Percentiles rank a stretch among this genome's conserved stretches.
These are phyloP conservation scores for Aphis craccivora DNA, from an alignment of 1,140 invertebrate genomes.

Conservation along the genomic window DNA sequence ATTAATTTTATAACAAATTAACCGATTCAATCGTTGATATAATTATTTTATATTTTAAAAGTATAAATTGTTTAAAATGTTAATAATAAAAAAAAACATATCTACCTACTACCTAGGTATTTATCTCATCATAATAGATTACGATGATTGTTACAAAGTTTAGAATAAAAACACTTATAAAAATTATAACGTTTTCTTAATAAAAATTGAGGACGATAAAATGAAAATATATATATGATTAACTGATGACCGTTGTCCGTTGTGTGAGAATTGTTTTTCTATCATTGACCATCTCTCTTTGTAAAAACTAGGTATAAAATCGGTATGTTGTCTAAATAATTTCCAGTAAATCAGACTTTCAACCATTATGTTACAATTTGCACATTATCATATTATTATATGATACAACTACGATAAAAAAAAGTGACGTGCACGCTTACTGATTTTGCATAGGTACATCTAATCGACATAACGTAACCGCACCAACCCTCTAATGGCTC, in stretches of 20 bases:
- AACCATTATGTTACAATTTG: background rate
- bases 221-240: background rate
- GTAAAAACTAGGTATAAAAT: background rate
- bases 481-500: background rate
- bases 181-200: too few species aligned
- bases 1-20: too few species aligned
- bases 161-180: background rate
- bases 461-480: slow-evolving; percentile 5
- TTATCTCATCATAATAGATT: background rate
- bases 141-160: background rate
- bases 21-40: too few species aligned
- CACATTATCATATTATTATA: background rate
- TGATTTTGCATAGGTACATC: background rate
- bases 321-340: background rate
- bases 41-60: too few species aligned
- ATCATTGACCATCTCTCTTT: background rate
- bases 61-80: background rate
- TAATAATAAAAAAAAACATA: background rate
- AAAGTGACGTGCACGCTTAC: background rate
- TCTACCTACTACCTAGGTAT: background rate
- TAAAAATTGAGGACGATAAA: background rate
- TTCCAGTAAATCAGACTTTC: slow-evolving; percentile 15
- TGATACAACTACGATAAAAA: background rate
- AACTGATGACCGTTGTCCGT: too few species aligned
- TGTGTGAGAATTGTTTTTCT: background rate